Percentiles rank a stretch among this genome's conserved stretches.
These are phyloP conservation scores for Odontomachus brunneus DNA, from an alignment of 1,140 invertebrate genomes.

Conservation along the genomic window DNA sequence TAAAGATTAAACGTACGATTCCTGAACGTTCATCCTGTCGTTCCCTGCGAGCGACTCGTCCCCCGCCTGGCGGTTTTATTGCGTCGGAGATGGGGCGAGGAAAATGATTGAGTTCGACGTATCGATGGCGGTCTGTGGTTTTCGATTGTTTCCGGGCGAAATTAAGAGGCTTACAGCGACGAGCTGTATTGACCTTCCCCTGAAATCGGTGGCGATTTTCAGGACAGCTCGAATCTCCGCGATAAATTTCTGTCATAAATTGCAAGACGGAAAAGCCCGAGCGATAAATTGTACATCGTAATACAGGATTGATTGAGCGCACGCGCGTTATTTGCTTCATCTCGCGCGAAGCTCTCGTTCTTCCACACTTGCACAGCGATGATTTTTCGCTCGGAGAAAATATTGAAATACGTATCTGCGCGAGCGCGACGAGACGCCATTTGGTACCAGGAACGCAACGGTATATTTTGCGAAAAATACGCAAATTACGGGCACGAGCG, in stretches of 20 bases:
- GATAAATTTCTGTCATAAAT: conserved; percentile 53
- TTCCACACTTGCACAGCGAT: conserved; percentile 24
- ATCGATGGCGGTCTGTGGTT: conserved; percentile 47
- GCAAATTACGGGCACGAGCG: too few species aligned
- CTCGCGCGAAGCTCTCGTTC: neutral
- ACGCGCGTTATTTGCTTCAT: conserved; percentile 37
- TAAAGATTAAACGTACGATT: conserved; percentile 21
- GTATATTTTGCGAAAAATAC: too few species aligned
- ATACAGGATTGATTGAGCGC: conserved; percentile 46
- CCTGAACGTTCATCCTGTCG: conserved; percentile 4
- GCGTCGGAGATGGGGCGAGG: conserved; percentile 14
- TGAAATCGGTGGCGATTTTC: conserved; percentile 43
- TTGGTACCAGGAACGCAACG: too few species aligned
- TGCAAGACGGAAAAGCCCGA: conserved; percentile 41
- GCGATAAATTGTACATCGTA: conserved; percentile 50
- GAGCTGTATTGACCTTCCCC: conserved; percentile 26
- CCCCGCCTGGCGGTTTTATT: conserved; percentile 7
- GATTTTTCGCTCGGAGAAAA: conserved; percentile 41
- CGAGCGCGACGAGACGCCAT: neutral
- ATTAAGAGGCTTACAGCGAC: conserved; percentile 53
- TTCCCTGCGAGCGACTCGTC: neutral
- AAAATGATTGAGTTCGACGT: conserved; percentile 43
- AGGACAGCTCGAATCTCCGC: conserved; percentile 36
- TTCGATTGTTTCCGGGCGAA: conserved; percentile 57
- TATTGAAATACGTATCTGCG: conserved; percentile 30